A percentile compares a stretch with the other conserved stretches of the same genome.
Conservation (phyloP, 2,888 invertebrate species). For the Herminia tarsipennalis region DNA sequence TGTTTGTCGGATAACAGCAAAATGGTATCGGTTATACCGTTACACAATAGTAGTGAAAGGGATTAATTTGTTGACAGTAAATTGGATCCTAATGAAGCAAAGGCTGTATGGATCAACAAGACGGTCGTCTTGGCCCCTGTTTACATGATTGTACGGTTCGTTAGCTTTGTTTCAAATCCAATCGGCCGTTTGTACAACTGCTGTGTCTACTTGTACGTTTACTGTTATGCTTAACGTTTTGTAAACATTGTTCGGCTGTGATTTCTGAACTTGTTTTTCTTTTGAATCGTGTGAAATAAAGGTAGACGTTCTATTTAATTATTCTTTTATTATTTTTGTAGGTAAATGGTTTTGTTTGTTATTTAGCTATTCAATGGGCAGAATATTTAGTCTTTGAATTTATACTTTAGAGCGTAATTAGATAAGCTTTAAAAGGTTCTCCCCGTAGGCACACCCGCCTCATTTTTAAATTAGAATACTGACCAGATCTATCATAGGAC, state of each 20-base stretch:
- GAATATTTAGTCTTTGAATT: too few relatives aligned
- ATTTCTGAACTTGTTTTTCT: constrained; percentile 1
- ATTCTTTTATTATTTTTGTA: too few relatives aligned
- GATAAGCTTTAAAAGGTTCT: too few relatives aligned
- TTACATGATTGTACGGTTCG: constrained; percentile 84
- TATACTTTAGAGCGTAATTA: too few relatives aligned
- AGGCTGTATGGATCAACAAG: constrained; percentile 85
- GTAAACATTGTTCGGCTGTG: constrained; percentile 10
- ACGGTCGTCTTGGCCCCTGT: constrained; percentile 82
- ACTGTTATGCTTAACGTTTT: constrained; percentile 20
- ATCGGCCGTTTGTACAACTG: constrained; percentile 59
- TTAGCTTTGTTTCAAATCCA: constrained; percentile 84
- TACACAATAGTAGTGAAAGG: constrained; percentile 66
- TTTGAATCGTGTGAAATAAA: constrained; percentile 1
- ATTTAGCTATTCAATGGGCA: too few relatives aligned
- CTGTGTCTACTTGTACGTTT: constrained; percentile 31
- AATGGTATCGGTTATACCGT: constrained; percentile 52
- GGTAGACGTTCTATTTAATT: constrained; percentile 1
- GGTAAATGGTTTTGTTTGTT: too few relatives aligned
- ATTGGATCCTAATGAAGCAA: constrained; percentile 86
- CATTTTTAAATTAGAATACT: too few relatives aligned
- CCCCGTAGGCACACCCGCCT: too few relatives aligned
- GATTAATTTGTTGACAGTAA: constrained; percentile 84
- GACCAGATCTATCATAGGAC: too few relatives aligned
- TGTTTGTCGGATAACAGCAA: constrained; percentile 34